Conservation (phyloP, 2,888 invertebrate species). For the Caenorhabditis drosophilae region DNA sequence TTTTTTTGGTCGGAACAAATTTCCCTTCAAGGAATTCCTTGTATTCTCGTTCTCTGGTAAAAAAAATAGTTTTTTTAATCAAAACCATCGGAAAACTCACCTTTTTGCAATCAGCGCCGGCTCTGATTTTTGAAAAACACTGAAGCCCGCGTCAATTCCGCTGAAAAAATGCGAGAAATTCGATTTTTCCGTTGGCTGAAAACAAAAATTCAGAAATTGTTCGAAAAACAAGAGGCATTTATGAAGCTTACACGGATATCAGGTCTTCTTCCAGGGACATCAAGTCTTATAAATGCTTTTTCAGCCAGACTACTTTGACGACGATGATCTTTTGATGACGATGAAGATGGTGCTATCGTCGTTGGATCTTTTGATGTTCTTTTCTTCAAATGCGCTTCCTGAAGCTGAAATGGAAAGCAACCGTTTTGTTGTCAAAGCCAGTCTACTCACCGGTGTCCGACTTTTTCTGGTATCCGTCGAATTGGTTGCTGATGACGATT, state of each 20-base stretch:
- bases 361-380: not conserved
- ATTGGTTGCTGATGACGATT: conserved; percentile 19
- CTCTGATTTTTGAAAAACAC: conserved; percentile 16
- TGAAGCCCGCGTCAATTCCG: conserved; percentile 18
- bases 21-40: conserved; percentile 6
- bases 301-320: not conserved
- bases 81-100: not conserved
- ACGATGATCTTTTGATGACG: not conserved
- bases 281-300: conserved; percentile 14
- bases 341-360: not conserved
- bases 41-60: conserved; percentile 1
- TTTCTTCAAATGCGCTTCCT: not conserved
- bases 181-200: not conserved
- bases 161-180: conserved; percentile 3
- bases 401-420: not conserved
- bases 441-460: not conserved
- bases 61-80: too few species aligned
- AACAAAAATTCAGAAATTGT: not conserved
- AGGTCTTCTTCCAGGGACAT: conserved; percentile 13
- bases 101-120: not conserved
- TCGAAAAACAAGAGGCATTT: not conserved
- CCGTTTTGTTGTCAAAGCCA: too few species aligned
- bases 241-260: conserved; percentile 10
- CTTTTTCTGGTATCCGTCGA: conserved; percentile 3
- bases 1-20: conserved; percentile 9